These are phyloP conservation scores for Danionella cerebrum DNA, from an alignment of 2,113 vertebrate genomes.

Conservation along the genomic window DNA sequence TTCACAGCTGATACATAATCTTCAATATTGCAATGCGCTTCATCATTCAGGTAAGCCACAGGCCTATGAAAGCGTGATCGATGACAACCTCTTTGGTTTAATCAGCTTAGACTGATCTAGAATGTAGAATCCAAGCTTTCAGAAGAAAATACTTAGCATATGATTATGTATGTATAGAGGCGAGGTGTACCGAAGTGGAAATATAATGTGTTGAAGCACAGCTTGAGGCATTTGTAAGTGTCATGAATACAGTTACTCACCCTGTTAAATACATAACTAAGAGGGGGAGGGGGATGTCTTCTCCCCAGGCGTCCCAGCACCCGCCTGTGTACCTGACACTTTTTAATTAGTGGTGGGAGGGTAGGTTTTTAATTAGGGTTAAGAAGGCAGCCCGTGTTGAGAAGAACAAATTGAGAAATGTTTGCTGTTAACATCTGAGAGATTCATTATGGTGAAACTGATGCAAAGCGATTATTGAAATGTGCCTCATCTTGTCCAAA, in stretches of 20 bases:
- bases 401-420: slow-evolving; percentile 1
- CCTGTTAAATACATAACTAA: slow-evolving; percentile 3
- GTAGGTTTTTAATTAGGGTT: slow-evolving; percentile 10
- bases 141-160: not conserved
- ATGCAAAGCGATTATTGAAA: too few relatives aligned
- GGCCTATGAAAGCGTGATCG: not conserved
- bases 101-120: not conserved
- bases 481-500: too few relatives aligned
- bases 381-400: not conserved
- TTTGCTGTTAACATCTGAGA: not conserved
- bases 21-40: not conserved
- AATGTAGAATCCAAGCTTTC: not conserved
- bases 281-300: not conserved
- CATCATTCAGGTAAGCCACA: not conserved
- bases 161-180: not conserved
- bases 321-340: slow-evolving; percentile 4
- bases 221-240: not conserved
- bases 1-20: too few relatives aligned
- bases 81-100: not conserved
- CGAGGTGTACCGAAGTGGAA: not conserved
- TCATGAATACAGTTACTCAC: slow-evolving; percentile 21
- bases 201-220: not conserved
- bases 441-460: not conserved
- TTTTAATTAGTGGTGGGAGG: slow-evolving; percentile 17
- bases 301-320: slow-evolving; percentile 9